phyloP scores from a whole-genome alignment of 2,797 vertebrate genomes.

The Myotis vivesi region DNA sequence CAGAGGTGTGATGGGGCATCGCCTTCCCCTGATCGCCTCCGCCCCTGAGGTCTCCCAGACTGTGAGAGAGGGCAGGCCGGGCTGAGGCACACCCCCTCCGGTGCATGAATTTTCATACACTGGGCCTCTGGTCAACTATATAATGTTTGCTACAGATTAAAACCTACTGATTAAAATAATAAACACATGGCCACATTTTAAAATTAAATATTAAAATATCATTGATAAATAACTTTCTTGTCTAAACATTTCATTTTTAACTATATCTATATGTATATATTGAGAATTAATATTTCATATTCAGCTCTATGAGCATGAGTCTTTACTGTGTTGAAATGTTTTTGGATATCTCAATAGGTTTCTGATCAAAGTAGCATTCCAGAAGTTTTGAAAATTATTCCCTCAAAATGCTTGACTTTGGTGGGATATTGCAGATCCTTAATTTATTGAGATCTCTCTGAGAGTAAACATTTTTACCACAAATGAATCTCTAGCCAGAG shows the following conservation, averaged over 20 bases:
- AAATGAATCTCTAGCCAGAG: neutral
- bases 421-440: neutral
- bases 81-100: no score
- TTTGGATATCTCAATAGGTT: conserved; percentile 39
- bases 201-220: neutral
- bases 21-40: no score
- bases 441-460: neutral
- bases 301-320: conserved; percentile 10
- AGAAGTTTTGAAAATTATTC: neutral
- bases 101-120: no score
- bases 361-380: conserved; percentile 39
- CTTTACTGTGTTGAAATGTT: neutral
- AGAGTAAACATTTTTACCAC: conserved; percentile 19
- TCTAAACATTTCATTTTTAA: conserved; percentile 69
- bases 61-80: no score
- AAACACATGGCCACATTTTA: neutral
- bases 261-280: neutral
- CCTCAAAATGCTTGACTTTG: conserved; percentile 16
- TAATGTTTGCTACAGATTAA: neutral
- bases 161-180: neutral
- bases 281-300: conserved; percentile 44
- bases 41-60: no score
- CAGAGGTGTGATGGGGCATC: no score
- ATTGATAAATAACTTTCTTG: conserved; percentile 70
- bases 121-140: neutral